Evolutionary conservation across 2,113 vertebrate genomes (phyloP), one percentile per base, ranked within the genome.

Genomic region (Barnardius zonarius): DNA sequence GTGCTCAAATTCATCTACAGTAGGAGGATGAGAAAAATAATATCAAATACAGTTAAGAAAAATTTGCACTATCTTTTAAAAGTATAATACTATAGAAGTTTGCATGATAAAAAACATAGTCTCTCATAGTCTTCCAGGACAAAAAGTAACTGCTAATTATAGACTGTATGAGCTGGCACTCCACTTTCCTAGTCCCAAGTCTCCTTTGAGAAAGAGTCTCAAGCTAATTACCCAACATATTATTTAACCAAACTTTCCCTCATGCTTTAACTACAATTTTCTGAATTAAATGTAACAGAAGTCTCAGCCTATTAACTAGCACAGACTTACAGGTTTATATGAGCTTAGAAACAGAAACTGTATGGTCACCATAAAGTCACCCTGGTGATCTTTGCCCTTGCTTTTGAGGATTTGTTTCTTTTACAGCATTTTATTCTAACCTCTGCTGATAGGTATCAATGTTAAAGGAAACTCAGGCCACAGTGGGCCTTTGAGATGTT

Each of bases 101-200:
- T 0, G 0, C 25, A 55, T 16, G 11, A 54, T 25, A 68, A 77
- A 81, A 84, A 22, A 7, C 0, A 2, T 8, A 57, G n/a, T 43
- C 25, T 69, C 27, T 57, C 19, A 55, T 23, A 46, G 20, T 69
- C 43, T 82, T 83, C 28, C 37, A 83, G n/a, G 68, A 37, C 41
- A 88, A 35, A 48, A 75, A 5, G 8, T 33, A 49, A 75, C 17
- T 28, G 44, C 4, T 77, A 48, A 41, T 69, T 63, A 74, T 25
- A 69, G 33, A 55, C 13, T 59, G 5, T 37, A 17, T 44, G 48
- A 82, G 24, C 31, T 49, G n/a, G 5, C 22, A 85, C 57, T 79
- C 14, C 31, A 13, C 22, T 49, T 83, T 83, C 49, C 43, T 46
- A 80, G 17, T 4, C 25, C 28, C 22, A 54, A 31, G 28, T n/a